phyloP scores from a whole-genome alignment of 2,113 vertebrate genomes.

The Gopherus flavomarginatus region DNA sequence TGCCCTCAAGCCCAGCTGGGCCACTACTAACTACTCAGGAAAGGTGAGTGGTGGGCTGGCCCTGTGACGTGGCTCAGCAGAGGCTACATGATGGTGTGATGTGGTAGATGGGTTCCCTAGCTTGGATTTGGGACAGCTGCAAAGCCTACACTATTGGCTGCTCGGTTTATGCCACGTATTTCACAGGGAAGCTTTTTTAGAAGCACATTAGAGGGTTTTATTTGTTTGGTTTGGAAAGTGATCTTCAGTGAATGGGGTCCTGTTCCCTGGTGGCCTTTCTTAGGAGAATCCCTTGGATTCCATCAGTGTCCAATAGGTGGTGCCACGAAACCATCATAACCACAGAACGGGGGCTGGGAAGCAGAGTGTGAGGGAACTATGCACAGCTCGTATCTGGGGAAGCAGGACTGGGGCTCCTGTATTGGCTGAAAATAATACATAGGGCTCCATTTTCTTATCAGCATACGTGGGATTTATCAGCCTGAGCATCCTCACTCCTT shows the following conservation, averaged over 20 bases:
- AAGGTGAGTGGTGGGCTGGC: slow-evolving; percentile 73
- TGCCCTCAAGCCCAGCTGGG: slow-evolving; percentile 63
- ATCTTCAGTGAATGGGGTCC: not conserved
- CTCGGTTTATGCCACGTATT: not conserved
- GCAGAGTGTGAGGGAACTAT: no score
- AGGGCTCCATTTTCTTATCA: not conserved
- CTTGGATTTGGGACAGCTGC: not conserved
- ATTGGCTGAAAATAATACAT: not conserved
- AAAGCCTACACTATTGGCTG: not conserved
- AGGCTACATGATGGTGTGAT: rapidly evolving
- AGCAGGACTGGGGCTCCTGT: not conserved
- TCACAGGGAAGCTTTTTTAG: not conserved
- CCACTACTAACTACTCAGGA: slow-evolving; percentile 47
- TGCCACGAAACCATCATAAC: not conserved
- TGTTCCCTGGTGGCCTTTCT: not conserved
- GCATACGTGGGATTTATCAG: not conserved
- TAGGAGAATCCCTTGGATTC: not conserved
- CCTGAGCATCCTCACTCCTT: not conserved
- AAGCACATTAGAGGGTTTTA: not conserved
- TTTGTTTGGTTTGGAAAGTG: not conserved
- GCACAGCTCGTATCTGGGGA: not conserved
- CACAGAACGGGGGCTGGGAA: not conserved
- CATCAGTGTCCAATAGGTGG: not conserved
- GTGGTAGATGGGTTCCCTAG: not conserved
- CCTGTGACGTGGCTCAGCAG: not conserved